Conservation (phyloP, 2,888 invertebrate species). For the Dasysyrphus tricinctus region DNA sequence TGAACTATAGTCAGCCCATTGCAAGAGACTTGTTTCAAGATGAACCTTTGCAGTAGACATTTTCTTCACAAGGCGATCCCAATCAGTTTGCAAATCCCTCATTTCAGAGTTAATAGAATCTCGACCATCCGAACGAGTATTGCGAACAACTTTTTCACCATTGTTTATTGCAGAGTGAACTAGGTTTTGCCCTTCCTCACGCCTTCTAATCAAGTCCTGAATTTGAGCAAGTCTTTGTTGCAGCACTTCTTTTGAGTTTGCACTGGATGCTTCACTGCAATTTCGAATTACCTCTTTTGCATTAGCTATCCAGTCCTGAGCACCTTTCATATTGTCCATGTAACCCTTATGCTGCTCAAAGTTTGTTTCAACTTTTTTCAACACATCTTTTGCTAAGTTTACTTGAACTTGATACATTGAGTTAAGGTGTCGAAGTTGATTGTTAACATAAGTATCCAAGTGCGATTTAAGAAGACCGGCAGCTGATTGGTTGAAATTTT, state of each 20-base stretch:
- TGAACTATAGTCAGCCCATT: slow-evolving; percentile 98
- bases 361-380: slow-evolving; percentile 95
- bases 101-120: slow-evolving; percentile 94
- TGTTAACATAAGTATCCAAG: slow-evolving; percentile 93
- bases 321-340: slow-evolving; percentile 89
- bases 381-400: slow-evolving; percentile 94
- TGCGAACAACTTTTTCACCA: slow-evolving; percentile 94
- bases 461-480: slow-evolving; percentile 91
- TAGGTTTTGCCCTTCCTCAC: slow-evolving; percentile 94
- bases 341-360: slow-evolving; percentile 93
- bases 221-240: slow-evolving; percentile 91
- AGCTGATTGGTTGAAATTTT: slow-evolving; percentile 92
- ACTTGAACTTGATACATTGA: slow-evolving; percentile 95
- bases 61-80: slow-evolving; percentile 95
- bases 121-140: slow-evolving; percentile 94
- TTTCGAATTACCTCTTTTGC: slow-evolving; percentile 92
- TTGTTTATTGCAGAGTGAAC: slow-evolving; percentile 94
- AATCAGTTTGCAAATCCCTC: slow-evolving; percentile 95
- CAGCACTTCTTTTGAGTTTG: slow-evolving; percentile 92
- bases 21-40: slow-evolving; percentile 93
- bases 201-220: slow-evolving; percentile 90
- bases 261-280: slow-evolving; percentile 91
- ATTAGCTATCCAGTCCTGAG: slow-evolving; percentile 93
- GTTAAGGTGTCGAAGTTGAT: slow-evolving; percentile 93
- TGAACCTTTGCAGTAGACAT: slow-evolving; percentile 96